These are phyloP conservation scores for Eclectus roratus DNA, from an alignment of 2,113 vertebrate genomes.

Conservation along the genomic window DNA sequence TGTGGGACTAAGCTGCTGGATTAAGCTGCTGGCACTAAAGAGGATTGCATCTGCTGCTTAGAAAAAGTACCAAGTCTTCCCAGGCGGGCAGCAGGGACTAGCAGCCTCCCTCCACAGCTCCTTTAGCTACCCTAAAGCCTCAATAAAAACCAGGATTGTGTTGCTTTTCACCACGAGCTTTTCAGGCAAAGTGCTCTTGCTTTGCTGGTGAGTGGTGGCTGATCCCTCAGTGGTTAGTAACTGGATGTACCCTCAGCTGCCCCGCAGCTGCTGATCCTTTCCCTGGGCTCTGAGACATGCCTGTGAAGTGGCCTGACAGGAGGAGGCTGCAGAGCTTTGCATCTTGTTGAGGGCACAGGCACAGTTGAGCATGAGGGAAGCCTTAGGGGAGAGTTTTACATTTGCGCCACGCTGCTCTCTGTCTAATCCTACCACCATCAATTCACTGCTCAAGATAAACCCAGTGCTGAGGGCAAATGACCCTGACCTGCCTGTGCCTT, in stretches of 20 bases:
- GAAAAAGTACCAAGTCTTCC: not conserved
- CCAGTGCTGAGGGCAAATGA: not conserved
- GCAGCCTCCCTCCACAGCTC: not conserved
- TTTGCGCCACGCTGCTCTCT: not conserved
- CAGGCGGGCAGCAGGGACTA: not conserved
- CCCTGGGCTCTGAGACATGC: not conserved
- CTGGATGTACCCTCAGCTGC: not conserved
- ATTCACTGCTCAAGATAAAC: not conserved
- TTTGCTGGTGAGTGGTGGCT: not conserved
- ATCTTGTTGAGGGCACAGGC: not conserved
- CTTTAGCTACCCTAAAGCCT: not conserved
- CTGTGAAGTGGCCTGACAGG: not conserved
- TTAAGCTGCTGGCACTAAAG: not conserved
- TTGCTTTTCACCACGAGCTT: not conserved
- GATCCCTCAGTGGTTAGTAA: not conserved
- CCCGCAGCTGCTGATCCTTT: not conserved
- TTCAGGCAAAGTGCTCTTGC: not conserved
- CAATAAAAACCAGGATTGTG: not conserved
- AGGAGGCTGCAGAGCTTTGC: not conserved
- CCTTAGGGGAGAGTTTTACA: not conserved
- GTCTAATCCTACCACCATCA: not conserved
- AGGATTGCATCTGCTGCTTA: not conserved
- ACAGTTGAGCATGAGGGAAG: accelerated
- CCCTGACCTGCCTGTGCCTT: not conserved
- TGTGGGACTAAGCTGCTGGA: not conserved